Evolutionary conservation across 2,888 invertebrate genomes (phyloP), one percentile per base, ranked within the genome.

Genomic region (Desoria tigrina): DNA sequence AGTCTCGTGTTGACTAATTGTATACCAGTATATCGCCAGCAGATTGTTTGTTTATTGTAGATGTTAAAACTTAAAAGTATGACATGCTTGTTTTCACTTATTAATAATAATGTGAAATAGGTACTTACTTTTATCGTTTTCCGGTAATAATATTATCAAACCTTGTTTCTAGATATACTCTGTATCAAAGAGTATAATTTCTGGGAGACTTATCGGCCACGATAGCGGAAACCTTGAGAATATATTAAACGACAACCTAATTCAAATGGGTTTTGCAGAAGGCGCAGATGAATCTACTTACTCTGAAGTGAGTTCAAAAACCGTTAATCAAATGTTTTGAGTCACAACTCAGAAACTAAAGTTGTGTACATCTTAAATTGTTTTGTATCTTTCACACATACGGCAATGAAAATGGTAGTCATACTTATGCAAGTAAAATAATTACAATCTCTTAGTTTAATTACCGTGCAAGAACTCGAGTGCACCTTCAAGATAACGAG

Each of bases 261-360:
- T 91, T 0, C 79, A 84, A 0, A 79, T 83, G 11, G 85, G 86
- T 0, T 85, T 82, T 74, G 94, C 90, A 0, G 85, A 88, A 57
- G 77, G 80, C 16, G 84, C 85, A 7, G 89, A 90, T 73, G 94
- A 94, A 79, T 86, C 86, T 77, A 90, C 86, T 77, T 83, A 89
- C 55, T 94, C 94, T 0, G 88, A 87, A 81, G 87, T 87, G n/a
- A n/a, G n/a, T n/a, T n/a, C n/a, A 78, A 28, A 57, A 49, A 45
- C n/a, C 4, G 45, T 21, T 9, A 45, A n/a, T n/a, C n/a, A n/a
- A n/a, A n/a, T n/a, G n/a, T n/a, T n/a, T n/a, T 18, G 51, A 26
- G 56, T 58, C 37, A n/a, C n/a, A n/a, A n/a, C n/a, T n/a, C n/a
- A 54, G 16, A 53, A 16, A 21, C 28, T n/a, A 11, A 2, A 51